Percentiles rank a stretch among this genome's conserved stretches.
These are phyloP conservation scores for Nothocercus julius DNA, from an alignment of 2,113 vertebrate genomes.

Conservation along the genomic window DNA sequence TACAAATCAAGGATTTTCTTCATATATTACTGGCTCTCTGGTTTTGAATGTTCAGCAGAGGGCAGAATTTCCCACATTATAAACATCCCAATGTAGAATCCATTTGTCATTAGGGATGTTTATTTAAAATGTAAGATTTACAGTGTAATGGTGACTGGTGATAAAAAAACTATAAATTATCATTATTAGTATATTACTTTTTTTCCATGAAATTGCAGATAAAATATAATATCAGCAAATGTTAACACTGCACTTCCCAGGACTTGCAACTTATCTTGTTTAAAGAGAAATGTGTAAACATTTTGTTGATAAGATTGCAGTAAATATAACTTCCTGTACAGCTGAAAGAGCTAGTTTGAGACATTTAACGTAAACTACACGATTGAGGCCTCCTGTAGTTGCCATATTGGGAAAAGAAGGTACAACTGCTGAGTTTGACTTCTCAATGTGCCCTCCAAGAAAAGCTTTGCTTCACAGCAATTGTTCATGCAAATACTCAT, in stretches of 20 bases:
- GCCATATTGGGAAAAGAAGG: not conserved
- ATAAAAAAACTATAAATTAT: constrained; percentile 28
- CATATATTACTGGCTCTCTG: not conserved
- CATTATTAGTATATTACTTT: constrained; percentile 20
- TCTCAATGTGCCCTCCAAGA: not conserved
- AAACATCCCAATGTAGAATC: constrained; percentile 22
- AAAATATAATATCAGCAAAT: constrained; percentile 45
- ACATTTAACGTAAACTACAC: constrained; percentile 3
- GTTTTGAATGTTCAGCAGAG: constrained; percentile 72
- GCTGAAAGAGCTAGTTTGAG: constrained; percentile 28
- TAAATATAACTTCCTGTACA: constrained; percentile 53
- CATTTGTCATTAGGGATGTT: constrained; percentile 46
- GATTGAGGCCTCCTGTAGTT: not conserved
- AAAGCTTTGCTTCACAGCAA: not conserved
- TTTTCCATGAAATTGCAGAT: constrained; percentile 28
- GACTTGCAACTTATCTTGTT: constrained; percentile 43
- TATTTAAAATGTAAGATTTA: constrained; percentile 55
- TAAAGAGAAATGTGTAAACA: constrained; percentile 57
- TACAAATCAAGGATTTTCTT: not conserved
- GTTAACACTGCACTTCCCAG: constrained; percentile 29
- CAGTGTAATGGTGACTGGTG: not conserved
- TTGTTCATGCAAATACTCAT: not conserved
- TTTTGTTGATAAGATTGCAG: constrained; percentile 65
- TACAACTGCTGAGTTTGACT: not conserved
- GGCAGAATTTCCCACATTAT: constrained; percentile 76